Conservation (phyloP, 2,113 vertebrate genomes). For the Phodopus roborovskii region DNA sequence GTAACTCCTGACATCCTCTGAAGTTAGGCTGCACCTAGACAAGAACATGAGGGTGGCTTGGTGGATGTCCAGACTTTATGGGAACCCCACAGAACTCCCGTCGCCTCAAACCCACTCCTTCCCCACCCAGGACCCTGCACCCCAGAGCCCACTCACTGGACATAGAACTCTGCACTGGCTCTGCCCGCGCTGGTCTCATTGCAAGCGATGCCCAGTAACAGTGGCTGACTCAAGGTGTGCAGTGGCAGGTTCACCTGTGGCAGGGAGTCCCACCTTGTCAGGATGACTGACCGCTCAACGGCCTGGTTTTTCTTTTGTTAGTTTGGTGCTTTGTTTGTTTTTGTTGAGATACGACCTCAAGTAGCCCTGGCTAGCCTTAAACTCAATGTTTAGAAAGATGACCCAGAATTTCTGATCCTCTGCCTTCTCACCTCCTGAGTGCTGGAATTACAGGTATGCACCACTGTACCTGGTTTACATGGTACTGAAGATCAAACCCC, state of each 20-base stretch:
- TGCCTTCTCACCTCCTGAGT: not conserved
- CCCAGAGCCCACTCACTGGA: slow-evolving; percentile 86
- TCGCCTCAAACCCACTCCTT: not conserved
- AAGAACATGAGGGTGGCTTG: not conserved
- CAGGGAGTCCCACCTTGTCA: slow-evolving; percentile 28
- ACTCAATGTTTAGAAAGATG: not conserved
- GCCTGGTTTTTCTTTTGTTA: not conserved
- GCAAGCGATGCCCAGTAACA: slow-evolving; percentile 91
- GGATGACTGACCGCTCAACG: not conserved
- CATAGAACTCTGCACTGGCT: slow-evolving; percentile 92
- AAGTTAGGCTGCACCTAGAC: slow-evolving; percentile 90
- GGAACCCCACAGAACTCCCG: not conserved
- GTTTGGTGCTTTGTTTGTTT: not conserved
- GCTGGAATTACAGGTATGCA: not conserved
- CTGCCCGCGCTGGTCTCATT: slow-evolving; percentile 93
- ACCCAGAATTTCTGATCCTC: not conserved
- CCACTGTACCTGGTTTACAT: not conserved
- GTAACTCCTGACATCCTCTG: slow-evolving; percentile 87
- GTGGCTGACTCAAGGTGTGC: slow-evolving; percentile 86
- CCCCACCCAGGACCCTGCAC: not conserved
- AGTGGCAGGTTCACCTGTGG: slow-evolving; percentile 92
- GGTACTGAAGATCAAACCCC: not conserved
- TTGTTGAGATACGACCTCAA: not conserved
- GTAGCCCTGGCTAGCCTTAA: not conserved
- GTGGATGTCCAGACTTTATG: not conserved